Evolutionary conservation across 2,113 vertebrate genomes (phyloP), one percentile per base, ranked within the genome.

Genomic region (Ondatra zibethicus): DNA sequence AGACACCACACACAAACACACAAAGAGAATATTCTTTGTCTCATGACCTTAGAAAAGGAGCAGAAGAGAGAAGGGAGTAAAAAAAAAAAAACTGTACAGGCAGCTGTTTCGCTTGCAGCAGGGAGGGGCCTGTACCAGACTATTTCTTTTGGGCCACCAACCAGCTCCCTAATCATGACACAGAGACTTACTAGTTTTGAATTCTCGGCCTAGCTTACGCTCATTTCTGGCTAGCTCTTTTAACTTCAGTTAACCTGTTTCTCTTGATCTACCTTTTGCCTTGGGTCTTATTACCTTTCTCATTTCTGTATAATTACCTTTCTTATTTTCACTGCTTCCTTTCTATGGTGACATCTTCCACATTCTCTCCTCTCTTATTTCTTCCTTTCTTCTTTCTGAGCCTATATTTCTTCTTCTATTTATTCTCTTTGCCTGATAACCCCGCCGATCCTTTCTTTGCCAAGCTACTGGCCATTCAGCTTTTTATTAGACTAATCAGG

Each of bases 21-120:
- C 2, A 55, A 9, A 61, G 14, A 93, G 91, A 27, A 8, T 45
- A 11, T 29, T 81, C 0, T 58, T 58, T 91, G 13, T 45, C 4
- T 39, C 11, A n/a, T 5, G 16, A 47, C 6, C 31, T 8, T 77
- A 27, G 29, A 13, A 1, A 9, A 3, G 29, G 0, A 5, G 70
- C 23, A 36, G 3, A 19, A 42, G 27, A 23, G 19, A 61, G 63
- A 47, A 39, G 78, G 19, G 27, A 55, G 78, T 29, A 29, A 17
- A 17, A 25, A 25, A 17, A 17, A 25, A 25, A 31, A 61, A 23
- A 55, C 52, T 81, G n/a, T 5, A 1, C 50, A 13, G 31, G 36
- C 1, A 1, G 7, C 29, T 45, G 27, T 21, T 52, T 52, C 14
- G 21, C 14, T 21, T 80, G 7, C 25, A 17, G 12, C 23, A 29